A percentile compares a stretch with the other conserved stretches of the same genome.
These are phyloP conservation scores for Pelvicachromis taeniatus DNA, from an alignment of 2,113 vertebrate genomes.

Conservation along the genomic window DNA sequence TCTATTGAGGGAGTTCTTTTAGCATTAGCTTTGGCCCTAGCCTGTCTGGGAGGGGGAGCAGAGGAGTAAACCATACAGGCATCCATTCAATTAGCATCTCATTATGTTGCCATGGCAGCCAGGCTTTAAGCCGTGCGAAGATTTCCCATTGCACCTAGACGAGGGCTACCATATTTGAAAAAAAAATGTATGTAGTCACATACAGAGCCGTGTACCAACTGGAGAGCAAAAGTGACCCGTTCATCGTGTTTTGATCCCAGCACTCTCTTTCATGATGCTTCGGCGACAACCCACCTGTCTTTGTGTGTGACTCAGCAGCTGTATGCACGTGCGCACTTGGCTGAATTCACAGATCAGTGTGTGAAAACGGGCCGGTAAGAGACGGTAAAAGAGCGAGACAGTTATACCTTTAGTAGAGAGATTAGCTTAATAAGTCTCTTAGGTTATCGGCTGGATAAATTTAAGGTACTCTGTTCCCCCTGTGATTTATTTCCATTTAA, in stretches of 20 bases:
- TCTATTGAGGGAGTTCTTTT: conserved; percentile 54
- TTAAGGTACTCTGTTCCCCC: neutral
- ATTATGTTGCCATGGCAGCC: conserved; percentile 83
- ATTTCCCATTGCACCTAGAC: conserved; percentile 72
- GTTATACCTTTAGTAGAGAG: neutral
- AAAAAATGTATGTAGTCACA: conserved; percentile 4
- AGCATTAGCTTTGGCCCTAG: conserved; percentile 55
- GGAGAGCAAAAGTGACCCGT: conserved; percentile 10
- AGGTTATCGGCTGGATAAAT: neutral
- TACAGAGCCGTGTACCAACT: neutral
- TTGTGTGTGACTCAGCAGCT: neutral
- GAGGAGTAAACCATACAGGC: conserved; percentile 60
- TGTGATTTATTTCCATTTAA: neutral
- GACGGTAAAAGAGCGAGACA: neutral
- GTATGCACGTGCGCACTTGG: neutral
- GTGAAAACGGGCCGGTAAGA: neutral
- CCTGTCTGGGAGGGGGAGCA: conserved; percentile 35
- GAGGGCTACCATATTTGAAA: conserved; percentile 11
- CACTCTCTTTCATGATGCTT: neutral
- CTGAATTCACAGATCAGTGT: neutral
- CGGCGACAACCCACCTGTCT: neutral
- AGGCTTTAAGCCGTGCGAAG: conserved; percentile 67
- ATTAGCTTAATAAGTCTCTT: neutral
- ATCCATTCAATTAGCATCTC: conserved; percentile 85
- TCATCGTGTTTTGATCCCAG: conserved; percentile 21